A percentile compares a stretch with the other conserved stretches of the same genome.
phyloP scores from a whole-genome alignment of 2,113 vertebrate species.

The Scolopax mira region DNA sequence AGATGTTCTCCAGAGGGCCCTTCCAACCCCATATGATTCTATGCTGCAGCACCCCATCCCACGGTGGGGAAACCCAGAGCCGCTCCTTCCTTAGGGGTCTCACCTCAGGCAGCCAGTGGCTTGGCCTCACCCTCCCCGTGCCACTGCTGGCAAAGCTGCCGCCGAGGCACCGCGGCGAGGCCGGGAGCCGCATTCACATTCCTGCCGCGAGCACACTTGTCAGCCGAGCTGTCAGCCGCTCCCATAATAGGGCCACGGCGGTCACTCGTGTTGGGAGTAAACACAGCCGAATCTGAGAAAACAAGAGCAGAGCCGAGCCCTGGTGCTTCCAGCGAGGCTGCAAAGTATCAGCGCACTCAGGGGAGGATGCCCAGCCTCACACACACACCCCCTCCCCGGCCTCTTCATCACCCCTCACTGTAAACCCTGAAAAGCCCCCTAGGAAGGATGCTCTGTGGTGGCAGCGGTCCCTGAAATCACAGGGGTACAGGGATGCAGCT shows the following conservation, averaged over 20 bases:
- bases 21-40: no score
- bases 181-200: conserved; percentile 41
- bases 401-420: fast-evolving
- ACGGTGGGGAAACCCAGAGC: fast-evolving
- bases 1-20: no score
- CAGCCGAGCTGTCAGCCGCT: conserved; percentile 57
- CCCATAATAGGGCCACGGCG: conserved; percentile 49
- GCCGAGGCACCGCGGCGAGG: background rate
- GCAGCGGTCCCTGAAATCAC: fast-evolving
- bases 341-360: background rate
- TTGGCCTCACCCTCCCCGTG: background rate
- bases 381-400: no score
- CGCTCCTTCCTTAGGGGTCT: fast-evolving
- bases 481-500: fast-evolving
- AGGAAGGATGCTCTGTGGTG: fast-evolving
- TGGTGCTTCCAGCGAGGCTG: background rate
- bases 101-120: fast-evolving
- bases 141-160: fast-evolving
- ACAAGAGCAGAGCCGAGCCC: conserved; percentile 33
- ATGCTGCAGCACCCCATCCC: background rate
- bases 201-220: conserved; percentile 50
- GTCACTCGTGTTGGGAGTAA: conserved; percentile 61
- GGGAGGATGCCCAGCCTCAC: background rate
- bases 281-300: conserved; percentile 40
- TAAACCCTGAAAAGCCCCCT: fast-evolving